phyloP scores from a whole-genome alignment of 1,140 invertebrate species.

The Mycetomoellerius zeteki region DNA sequence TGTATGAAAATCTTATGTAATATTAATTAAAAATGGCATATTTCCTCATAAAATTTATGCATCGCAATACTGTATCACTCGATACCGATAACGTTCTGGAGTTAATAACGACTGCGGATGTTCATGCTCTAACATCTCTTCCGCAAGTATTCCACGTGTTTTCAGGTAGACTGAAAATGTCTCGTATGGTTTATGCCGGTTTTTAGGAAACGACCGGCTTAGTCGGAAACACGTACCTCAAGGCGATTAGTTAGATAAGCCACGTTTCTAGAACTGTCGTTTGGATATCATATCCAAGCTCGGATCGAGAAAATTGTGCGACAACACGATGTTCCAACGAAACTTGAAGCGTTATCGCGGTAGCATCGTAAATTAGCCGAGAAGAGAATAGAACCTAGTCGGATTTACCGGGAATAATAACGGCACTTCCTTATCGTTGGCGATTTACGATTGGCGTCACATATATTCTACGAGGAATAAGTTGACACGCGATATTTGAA shows the following conservation, averaged over 20 bases:
- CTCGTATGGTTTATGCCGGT: not conserved
- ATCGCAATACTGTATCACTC: too few relatives aligned
- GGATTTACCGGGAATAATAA: conserved; percentile 52
- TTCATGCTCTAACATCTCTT: not conserved
- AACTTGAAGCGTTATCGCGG: conserved; percentile 53
- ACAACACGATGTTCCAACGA: conserved; percentile 17
- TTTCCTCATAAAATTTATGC: too few relatives aligned
- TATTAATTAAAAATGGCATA: too few relatives aligned
- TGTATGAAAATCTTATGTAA: too few relatives aligned
- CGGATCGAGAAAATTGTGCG: conserved; percentile 36
- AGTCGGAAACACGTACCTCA: conserved; percentile 12
- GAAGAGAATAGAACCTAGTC: conserved; percentile 37
- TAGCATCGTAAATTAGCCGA: conserved; percentile 54
- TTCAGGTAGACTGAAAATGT: not conserved
- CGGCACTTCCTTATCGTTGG: conserved; percentile 42
- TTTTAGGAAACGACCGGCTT: conserved; percentile 20
- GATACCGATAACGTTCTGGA: too few relatives aligned
- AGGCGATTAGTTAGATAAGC: conserved; percentile 45
- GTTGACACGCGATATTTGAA: conserved; percentile 48
- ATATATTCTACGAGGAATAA: conserved; percentile 50
- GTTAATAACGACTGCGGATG: conserved; percentile 1
- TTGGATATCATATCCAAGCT: not conserved
- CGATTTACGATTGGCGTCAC: conserved; percentile 57
- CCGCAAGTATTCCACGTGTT: not conserved
- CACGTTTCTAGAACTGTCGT: conserved; percentile 33